Percentiles rank a stretch among this genome's conserved stretches.
These are phyloP conservation scores for Podarcis raffonei DNA, from an alignment of 2,113 vertebrate genomes.

Conservation along the genomic window DNA sequence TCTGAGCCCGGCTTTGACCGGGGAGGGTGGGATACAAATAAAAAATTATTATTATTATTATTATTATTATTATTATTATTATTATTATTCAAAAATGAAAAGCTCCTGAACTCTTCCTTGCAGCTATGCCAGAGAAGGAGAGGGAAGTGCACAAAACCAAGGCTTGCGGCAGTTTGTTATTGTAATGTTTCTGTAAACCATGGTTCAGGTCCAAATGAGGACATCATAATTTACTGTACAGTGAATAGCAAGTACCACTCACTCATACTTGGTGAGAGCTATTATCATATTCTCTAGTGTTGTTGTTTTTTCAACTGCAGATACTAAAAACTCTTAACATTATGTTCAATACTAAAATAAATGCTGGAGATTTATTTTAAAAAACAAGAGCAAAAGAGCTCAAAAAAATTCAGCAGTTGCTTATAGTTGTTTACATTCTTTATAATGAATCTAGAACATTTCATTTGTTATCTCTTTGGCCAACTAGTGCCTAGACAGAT, in stretches of 20 bases:
- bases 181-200: no score
- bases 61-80: no score
- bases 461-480: constrained; percentile 10
- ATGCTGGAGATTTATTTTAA: background rate
- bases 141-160: no score
- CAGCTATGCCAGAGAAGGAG: no score
- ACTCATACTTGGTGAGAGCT: background rate
- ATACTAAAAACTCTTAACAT: background rate
- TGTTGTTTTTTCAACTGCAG: background rate
- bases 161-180: no score
- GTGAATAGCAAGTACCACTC: background rate
- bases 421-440: background rate
- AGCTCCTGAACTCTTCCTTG: no score
- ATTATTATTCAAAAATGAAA: no score
- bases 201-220: background rate
- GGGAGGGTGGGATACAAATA: no score
- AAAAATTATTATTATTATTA: no score
- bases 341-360: background rate
- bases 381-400: background rate
- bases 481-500: background rate
- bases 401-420: background rate
- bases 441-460: constrained; percentile 8
- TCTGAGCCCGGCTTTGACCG: no score
- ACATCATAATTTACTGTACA: background rate
- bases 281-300: background rate